Percentiles rank a stretch among this genome's conserved stretches.
Conservation (phyloP, 2,113 vertebrate species). For the Chrysemys picta region DNA sequence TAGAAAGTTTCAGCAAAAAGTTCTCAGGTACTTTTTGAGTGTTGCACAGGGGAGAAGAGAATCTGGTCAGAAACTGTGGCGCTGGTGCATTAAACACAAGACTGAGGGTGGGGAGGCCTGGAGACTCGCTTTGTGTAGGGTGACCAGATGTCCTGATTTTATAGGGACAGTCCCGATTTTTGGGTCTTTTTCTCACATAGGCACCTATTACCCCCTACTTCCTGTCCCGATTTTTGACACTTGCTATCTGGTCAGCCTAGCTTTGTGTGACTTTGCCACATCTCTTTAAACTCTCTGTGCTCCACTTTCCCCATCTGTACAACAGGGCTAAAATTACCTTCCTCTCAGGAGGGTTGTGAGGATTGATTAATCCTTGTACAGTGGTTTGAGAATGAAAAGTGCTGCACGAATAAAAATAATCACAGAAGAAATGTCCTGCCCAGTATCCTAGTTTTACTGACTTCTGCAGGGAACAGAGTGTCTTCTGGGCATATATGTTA, state of each 20-base stretch:
- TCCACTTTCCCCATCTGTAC: background rate
- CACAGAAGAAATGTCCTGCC: background rate
- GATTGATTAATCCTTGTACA: background rate
- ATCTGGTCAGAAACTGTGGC: too few species aligned
- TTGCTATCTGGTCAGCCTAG: too few species aligned
- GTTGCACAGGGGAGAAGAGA: background rate
- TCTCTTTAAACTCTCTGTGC: background rate
- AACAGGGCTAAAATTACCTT: background rate
- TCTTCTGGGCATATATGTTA: background rate
- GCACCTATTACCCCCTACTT: too few species aligned
- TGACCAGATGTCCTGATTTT: too few species aligned
- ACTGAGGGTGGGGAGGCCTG: background rate
- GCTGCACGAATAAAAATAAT: background rate
- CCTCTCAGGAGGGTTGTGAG: background rate
- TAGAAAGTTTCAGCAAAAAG: background rate
- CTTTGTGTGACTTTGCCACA: background rate
- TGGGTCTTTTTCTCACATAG: too few species aligned
- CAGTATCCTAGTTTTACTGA: background rate
- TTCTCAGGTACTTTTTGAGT: background rate
- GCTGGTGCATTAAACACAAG: background rate
- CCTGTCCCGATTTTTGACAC: too few species aligned
- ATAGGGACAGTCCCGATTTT: too few species aligned
- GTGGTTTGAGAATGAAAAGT: background rate
- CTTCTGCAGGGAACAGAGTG: background rate
- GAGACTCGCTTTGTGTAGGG: background rate